Evolutionary conservation across 2,888 invertebrate genomes (phyloP).

Genomic region (Agonopterix arenella): DNA sequence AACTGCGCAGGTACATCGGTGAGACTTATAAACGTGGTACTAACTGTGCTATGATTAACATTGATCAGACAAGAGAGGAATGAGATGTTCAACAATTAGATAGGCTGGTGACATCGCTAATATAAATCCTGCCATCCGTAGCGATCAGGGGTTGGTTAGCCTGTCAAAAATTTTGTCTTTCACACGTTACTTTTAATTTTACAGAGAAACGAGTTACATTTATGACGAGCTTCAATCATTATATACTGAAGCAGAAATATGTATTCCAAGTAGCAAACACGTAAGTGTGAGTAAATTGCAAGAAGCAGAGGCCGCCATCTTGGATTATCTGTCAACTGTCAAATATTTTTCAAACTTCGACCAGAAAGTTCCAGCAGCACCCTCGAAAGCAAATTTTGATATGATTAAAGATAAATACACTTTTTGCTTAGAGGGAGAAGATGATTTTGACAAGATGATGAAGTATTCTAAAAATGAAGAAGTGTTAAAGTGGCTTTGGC

Average conservation of each 20-base stretch:
- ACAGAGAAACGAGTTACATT: slow-evolving; percentile 59
- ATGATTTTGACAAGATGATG: slow-evolving; percentile 79
- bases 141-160: too few species aligned
- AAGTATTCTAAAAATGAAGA: slow-evolving; percentile 54
- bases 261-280: slow-evolving; percentile 45
- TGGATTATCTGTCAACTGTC: slow-evolving; percentile 29
- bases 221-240: slow-evolving; percentile 74
- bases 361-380: slow-evolving; percentile 12
- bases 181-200: slow-evolving; percentile 13
- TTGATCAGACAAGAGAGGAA: too few species aligned
- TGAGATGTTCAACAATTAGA: too few species aligned
- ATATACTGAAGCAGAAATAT: slow-evolving; percentile 77
- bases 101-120: too few species aligned
- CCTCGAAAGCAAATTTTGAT: slow-evolving; percentile 9
- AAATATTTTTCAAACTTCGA: slow-evolving; percentile 18
- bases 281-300: slow-evolving; percentile 23
- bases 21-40: too few species aligned
- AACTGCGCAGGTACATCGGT: too few species aligned
- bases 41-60: too few species aligned
- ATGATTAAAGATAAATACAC: slow-evolving; percentile 8
- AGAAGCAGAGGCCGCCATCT: slow-evolving; percentile 40
- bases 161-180: too few species aligned
- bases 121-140: too few species aligned
- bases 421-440: slow-evolving; percentile 79
- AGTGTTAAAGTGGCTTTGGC: slow-evolving; percentile 80